A percentile compares a stretch with the other conserved stretches of the same genome.
phyloP scores from a whole-genome alignment of 2,888 invertebrate genomes.

The Troilus luridus region DNA sequence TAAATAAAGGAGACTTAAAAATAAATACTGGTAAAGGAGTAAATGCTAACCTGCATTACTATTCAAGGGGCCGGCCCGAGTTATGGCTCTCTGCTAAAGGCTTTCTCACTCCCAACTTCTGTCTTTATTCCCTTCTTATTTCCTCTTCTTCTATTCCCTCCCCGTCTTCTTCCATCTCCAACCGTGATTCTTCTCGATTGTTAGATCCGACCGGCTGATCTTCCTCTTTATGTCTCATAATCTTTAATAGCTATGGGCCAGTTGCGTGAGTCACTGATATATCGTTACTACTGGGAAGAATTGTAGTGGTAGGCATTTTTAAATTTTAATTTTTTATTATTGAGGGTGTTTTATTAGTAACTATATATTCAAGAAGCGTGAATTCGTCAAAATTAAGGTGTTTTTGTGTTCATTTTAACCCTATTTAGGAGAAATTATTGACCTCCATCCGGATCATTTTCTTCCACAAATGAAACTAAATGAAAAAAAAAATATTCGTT shows the following conservation, averaged over 20 bases:
- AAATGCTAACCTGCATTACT: conserved; percentile 43
- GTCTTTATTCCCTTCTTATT: conserved; percentile 44
- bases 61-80: conserved; percentile 41
- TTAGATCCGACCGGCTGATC: background rate
- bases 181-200: conserved; percentile 17
- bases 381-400: too few species aligned
- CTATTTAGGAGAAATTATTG: too few species aligned
- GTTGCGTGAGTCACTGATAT: background rate
- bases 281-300: background rate
- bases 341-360: too few species aligned
- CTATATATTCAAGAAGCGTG: too few species aligned
- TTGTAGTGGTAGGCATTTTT: too few species aligned
- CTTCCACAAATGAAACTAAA: too few species aligned
- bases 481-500: too few species aligned
- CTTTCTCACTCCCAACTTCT: conserved; percentile 38
- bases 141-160: conserved; percentile 12
- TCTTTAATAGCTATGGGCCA: background rate
- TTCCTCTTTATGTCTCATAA: conserved; percentile 11
- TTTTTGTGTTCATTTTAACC: too few species aligned
- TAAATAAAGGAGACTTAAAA: conserved; percentile 49
- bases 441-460: too few species aligned
- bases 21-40: conserved; percentile 48
- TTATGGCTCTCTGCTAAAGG: conserved; percentile 10
- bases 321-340: too few species aligned
- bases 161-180: conserved; percentile 6